Evolutionary conservation across 2,113 vertebrate species (phyloP).

Genomic region (Onychorhynchus coronatus): DNA sequence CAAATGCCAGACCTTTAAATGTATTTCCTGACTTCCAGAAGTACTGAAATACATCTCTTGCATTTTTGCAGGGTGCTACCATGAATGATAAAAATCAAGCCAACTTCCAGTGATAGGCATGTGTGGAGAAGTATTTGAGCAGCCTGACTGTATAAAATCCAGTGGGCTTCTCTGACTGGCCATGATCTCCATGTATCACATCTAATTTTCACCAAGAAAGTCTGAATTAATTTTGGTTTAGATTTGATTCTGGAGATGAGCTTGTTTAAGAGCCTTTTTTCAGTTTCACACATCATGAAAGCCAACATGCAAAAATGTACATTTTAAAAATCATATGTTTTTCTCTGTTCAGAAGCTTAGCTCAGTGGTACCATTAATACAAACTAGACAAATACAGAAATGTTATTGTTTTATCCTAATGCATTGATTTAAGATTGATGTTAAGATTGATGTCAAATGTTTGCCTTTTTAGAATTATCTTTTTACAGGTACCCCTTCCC

Average conservation of each 20-base stretch:
- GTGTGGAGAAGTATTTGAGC: not conserved
- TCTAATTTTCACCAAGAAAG: not conserved
- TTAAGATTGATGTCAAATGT: not conserved
- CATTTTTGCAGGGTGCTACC: not conserved
- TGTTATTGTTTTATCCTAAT: not conserved
- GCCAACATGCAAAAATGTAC: not conserved
- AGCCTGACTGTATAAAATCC: not conserved
- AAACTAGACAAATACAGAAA: not conserved
- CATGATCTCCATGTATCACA: not conserved
- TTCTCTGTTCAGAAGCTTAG: not conserved
- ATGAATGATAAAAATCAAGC: not conserved
- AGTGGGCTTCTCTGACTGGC: not conserved
- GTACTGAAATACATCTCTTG: not conserved
- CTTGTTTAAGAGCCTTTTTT: not conserved
- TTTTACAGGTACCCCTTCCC: not conserved
- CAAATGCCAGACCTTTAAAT: not conserved
- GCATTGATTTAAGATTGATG: not conserved
- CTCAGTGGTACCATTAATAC: not conserved
- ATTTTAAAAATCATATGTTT: not conserved
- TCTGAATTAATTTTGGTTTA: not conserved
- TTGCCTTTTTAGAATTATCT: not conserved
- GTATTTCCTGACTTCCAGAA: not conserved
- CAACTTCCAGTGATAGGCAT: not conserved
- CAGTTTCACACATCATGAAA: not conserved
- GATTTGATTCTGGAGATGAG: not conserved